A percentile compares a stretch with the other conserved stretches of the same genome.
Conservation (phyloP, 2,888 invertebrate species). For the Meganola albula region DNA sequence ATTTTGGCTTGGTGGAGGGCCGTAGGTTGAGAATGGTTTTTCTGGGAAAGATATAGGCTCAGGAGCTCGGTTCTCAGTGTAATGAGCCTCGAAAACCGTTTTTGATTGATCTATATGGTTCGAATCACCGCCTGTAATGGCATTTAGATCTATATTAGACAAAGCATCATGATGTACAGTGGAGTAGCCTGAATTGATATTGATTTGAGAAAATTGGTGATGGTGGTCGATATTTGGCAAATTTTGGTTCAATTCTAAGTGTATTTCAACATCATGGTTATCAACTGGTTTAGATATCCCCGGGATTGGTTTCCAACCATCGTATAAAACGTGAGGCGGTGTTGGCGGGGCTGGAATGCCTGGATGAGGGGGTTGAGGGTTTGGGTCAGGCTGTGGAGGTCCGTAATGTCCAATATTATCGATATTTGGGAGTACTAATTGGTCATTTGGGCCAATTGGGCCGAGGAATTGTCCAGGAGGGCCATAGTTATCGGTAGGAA, state of each 20-base stretch:
- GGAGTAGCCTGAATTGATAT: conserved; percentile 60
- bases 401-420: conserved; percentile 69
- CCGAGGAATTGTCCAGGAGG: conserved; percentile 64
- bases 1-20: conserved; percentile 67
- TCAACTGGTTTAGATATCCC: conserved; percentile 72
- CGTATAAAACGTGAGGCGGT: conserved; percentile 85
- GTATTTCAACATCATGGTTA: conserved; percentile 46
- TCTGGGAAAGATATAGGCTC: conserved; percentile 29
- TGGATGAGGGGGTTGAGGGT: conserved; percentile 80
- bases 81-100: conserved; percentile 71
- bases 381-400: conserved; percentile 77
- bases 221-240: conserved; percentile 30
- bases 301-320: conserved; percentile 92
- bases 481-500: conserved; percentile 64
- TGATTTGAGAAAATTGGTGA: conserved; percentile 34
- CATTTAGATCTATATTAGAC: conserved; percentile 58
- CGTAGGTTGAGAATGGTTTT: conserved; percentile 48
- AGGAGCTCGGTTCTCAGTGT: conserved; percentile 53
- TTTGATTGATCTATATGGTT: conserved; percentile 71
- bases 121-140: conserved; percentile 64
- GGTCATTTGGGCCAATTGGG: conserved; percentile 57
- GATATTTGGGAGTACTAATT: conserved; percentile 54
- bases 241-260: conserved; percentile 43
- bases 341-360: conserved; percentile 86
- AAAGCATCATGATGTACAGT: conserved; percentile 64